Base-by-base conservation (phyloP, 2,113 vertebrate genomes). In the Petrocephalus zakoni region DNA sequence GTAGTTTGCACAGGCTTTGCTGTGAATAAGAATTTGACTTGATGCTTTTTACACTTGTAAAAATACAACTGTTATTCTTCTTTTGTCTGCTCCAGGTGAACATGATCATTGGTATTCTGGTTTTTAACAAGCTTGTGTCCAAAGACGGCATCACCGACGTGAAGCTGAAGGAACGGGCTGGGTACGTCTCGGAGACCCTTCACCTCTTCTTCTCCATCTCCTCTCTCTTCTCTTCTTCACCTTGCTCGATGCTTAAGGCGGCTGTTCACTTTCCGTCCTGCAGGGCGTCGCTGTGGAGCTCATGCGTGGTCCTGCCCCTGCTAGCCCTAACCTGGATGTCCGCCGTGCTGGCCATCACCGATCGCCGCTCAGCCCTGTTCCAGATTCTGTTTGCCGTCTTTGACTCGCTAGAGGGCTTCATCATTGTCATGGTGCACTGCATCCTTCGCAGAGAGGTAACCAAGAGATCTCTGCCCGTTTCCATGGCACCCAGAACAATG, bases 61-160 rank as follows among this genome's bases (percentile, higher is more conserved):
- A 75, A 17, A 37, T 37, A 19, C n/a, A 29, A 49, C 7, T 82
- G 34, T 47, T 78, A 19, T 83, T 42, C 42, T 83, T 22, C n/a
- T 91, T 93, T 88, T 94, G 93, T 93, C 91, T 93, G 89, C 90
- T 86, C 93, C 96, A 99, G 98, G 98, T 99, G 93, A 99, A 99
- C 94, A 99, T 99, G 98, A 97, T 98, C 94, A 99, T 99, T 93
- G 98, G 98, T 89, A 99, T 99, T 96, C 97, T 99, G 95, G 98
- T 99, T 93, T 99, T 99, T 96, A 99, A 99, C 96, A 99, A 98
- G 95, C 97, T 99, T 68, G 98, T 99, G 91, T 99, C 98, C 94
- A 99, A 99, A 94, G 98, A 99, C 78, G 98, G 98, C 92, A 99
- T 99, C 95, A 98, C 98, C 4, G 98, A 99, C 90, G 97, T 99